Conservation (phyloP, 2,113 vertebrate species). For the Gymnocephalus cernua region DNA sequence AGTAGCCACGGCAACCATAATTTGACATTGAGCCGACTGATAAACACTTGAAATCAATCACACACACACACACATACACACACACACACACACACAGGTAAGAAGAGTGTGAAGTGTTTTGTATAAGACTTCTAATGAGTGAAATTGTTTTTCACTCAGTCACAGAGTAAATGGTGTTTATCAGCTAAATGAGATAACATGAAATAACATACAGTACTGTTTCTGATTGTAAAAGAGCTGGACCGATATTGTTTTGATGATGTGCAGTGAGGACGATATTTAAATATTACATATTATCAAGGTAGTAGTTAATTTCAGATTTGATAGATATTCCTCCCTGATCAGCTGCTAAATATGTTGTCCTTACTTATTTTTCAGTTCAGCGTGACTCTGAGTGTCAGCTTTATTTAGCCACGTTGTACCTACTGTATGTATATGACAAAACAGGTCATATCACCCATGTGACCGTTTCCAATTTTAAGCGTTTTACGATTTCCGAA, state of each 20-base stretch:
- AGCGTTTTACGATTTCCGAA: too few relatives aligned
- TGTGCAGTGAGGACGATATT: not conserved
- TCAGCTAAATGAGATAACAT: not conserved
- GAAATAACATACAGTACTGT: not conserved
- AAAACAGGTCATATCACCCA: too few relatives aligned
- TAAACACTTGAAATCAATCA: not conserved
- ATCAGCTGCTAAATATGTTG: not conserved
- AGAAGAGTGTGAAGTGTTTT: not conserved
- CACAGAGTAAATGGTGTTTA: not conserved
- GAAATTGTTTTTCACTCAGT: constrained; percentile 8
- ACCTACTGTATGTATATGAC: too few relatives aligned
- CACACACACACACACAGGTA: too few relatives aligned
- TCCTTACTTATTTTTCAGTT: not conserved
- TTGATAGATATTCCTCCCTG: not conserved
- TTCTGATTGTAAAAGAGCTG: not conserved
- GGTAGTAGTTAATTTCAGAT: not conserved
- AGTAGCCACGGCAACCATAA: not conserved
- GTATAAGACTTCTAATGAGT: not conserved
- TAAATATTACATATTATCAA: not conserved
- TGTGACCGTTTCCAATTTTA: too few relatives aligned
- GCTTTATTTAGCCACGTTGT: too few relatives aligned
- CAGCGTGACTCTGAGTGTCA: too few relatives aligned
- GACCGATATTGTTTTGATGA: not conserved
- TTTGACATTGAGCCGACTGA: not conserved
- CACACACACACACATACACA: too few relatives aligned